Conservation (phyloP, 2,888 invertebrate genomes). For the Desoria tigrina region DNA sequence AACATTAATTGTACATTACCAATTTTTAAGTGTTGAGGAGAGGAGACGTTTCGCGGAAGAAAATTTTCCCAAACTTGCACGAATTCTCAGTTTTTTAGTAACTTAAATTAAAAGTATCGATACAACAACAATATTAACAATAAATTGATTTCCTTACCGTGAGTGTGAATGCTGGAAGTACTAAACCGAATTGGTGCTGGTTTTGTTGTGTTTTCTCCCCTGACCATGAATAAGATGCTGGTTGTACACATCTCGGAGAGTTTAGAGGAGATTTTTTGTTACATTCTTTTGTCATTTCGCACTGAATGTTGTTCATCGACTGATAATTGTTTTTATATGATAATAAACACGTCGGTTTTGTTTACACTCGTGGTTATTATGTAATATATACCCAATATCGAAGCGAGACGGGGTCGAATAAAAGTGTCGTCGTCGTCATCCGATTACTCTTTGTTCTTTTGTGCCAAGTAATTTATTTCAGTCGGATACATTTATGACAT, state of each 20-base stretch:
- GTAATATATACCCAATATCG: not conserved
- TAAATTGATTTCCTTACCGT: too few species aligned
- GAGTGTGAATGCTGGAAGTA: too few species aligned
- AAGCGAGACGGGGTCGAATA: not conserved
- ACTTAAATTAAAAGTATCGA: too few species aligned
- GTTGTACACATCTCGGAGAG: too few species aligned
- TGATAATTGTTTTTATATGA: not conserved
- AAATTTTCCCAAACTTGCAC: too few species aligned
- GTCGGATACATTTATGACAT: not conserved
- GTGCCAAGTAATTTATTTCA: not conserved
- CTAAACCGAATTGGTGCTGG: not conserved
- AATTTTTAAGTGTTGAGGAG: too few species aligned
- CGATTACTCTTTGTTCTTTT: not conserved
- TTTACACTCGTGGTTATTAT: conserved; percentile 2
- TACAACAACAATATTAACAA: too few species aligned
- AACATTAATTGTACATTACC: too few species aligned
- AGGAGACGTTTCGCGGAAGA: too few species aligned
- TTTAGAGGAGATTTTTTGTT: not conserved
- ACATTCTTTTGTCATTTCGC: not conserved
- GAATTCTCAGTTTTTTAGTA: too few species aligned
- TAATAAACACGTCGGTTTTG: too few species aligned
- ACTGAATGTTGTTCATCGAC: not conserved
- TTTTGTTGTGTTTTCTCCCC: conserved; percentile 1
- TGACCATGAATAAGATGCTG: too few species aligned
- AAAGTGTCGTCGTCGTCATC: conserved; percentile 11